Conservation (phyloP, 2,888 invertebrate species). For the Helicoverpa assulta region DNA sequence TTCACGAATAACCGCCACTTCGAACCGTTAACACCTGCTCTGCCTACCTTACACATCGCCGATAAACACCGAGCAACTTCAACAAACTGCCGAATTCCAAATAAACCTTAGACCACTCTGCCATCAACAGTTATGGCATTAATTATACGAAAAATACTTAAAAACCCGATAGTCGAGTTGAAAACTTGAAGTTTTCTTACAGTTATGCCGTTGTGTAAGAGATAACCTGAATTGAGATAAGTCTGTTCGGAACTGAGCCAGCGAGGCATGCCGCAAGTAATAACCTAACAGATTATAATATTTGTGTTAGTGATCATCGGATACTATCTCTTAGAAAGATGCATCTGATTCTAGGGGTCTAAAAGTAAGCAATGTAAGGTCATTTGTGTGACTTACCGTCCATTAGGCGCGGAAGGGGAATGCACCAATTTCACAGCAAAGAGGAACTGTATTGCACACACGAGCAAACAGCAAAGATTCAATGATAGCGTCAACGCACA, state of each 20-base stretch:
- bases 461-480: conserved; percentile 97
- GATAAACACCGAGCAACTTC: conserved; percentile 44
- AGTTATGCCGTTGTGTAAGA: conserved; percentile 82
- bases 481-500: conserved; percentile 96
- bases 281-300: conserved; percentile 76
- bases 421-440: conserved; percentile 98
- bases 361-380: conserved; percentile 20
- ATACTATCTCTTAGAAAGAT: conserved; percentile 31
- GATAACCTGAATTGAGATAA: conserved; percentile 82
- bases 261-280: conserved; percentile 66
- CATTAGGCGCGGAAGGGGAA: conserved; percentile 95
- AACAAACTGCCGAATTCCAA: conserved; percentile 42
- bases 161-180: conserved; percentile 71
- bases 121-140: conserved; percentile 61
- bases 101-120: conserved; percentile 50
- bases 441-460: conserved; percentile 98
- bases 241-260: conserved; percentile 74
- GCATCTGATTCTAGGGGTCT: conserved; percentile 23
- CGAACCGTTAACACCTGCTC: conserved; percentile 87
- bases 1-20: conserved; percentile 86
- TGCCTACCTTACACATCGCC: conserved; percentile 52
- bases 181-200: conserved; percentile 77
- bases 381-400: conserved; percentile 84
- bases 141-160: conserved; percentile 67
- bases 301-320: conserved; percentile 69